Evolutionary conservation across 2,888 invertebrate genomes (phyloP), one percentile per base, ranked within the genome.

Genomic region (Drosophila algonquin): DNA sequence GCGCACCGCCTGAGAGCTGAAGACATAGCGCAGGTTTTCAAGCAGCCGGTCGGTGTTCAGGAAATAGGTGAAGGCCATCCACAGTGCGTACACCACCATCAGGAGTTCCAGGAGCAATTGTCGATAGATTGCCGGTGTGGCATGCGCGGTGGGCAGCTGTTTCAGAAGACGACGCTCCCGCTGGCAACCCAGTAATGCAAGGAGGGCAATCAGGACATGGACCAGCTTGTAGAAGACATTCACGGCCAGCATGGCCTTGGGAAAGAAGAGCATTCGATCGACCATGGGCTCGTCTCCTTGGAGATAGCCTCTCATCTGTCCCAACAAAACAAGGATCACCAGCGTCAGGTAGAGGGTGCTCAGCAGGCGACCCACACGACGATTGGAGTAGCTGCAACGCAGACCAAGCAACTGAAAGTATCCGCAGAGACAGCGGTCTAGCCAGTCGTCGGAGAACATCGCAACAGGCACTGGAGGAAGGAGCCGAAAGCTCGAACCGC

Each of bases 381-480:
- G 56, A 61, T 14, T 27, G 10, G 0, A 80, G 51, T 74, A 73
- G 30, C 69, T 65, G 54, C 79, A 88, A 1, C 55, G 69, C 10
- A 89, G 64, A 1, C 74, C 89, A 32, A 89, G 45, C n/a, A 77
- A 27, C 40, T 76, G 76, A 35, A 81, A 89, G 56, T 85, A 89
- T 45, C 52, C 51, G 0, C 35, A 47, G 14, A 85, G 50, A 7
- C 52, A 44, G 14, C 5, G 60, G 35, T 85, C 82, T 46, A 71
- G 8, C 35, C 55, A 55, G 44, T 32, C 7, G 53, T 58, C 6
- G 54, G 63, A 44, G 54, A 60, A 44, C 55, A 63, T 48, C 51
- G 48, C 73, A 73, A 67, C 8, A 12, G 30, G 2, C 30, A 59
- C 55, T 58, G 27, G 6, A 21, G 3, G 21, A 8, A 8, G 30